Conservation (phyloP, 2,113 vertebrate species). For the Embiotoca jacksoni region DNA sequence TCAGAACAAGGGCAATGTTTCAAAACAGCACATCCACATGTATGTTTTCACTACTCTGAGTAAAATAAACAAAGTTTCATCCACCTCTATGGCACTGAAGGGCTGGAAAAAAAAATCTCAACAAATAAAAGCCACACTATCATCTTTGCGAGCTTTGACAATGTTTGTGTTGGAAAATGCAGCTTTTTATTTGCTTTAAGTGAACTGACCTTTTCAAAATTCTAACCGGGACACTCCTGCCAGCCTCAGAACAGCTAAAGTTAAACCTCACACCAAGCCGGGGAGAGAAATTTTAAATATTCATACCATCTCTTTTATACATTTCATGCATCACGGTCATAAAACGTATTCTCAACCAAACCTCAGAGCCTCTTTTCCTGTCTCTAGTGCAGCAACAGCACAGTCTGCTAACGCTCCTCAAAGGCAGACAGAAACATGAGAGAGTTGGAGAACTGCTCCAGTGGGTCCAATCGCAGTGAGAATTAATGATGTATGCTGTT, state of each 20-base stretch:
- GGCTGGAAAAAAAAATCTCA: background rate
- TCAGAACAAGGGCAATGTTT: background rate
- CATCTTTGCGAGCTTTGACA: too few species aligned
- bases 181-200: background rate
- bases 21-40: too few species aligned
- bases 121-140: background rate
- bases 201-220: background rate
- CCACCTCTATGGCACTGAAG: background rate
- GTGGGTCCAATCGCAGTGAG: conserved; percentile 32
- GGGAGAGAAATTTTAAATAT: background rate
- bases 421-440: conserved; percentile 20
- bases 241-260: background rate
- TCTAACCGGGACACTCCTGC: too few species aligned
- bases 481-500: conserved; percentile 67
- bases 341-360: background rate
- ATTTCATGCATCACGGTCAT: conserved; percentile 5
- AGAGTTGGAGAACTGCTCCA: conserved; percentile 37
- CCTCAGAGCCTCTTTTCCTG: background rate
- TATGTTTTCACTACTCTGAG: too few species aligned
- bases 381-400: conserved; percentile 10
- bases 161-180: too few species aligned
- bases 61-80: too few species aligned
- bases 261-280: background rate
- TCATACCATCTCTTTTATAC: conserved; percentile 4
- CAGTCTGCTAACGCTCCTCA: conserved; percentile 31